phyloP scores from a whole-genome alignment of 2,888 invertebrate species.

The Notodonta dromedarius region DNA sequence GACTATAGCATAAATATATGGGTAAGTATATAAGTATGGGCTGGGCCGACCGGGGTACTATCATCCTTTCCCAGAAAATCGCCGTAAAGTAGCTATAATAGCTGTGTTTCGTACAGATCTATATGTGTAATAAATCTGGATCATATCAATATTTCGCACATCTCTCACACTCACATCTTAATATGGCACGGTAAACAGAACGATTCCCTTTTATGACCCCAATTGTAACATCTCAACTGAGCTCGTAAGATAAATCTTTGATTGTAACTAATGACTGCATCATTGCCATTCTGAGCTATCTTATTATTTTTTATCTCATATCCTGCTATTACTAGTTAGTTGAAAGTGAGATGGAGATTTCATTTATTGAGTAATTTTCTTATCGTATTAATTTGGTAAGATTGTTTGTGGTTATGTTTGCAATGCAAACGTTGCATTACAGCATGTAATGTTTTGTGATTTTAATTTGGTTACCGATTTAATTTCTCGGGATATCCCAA shows the following conservation, averaged over 20 bases:
- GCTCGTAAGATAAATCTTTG: conserved; percentile 32
- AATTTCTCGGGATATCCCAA: too few species aligned
- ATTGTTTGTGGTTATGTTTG: neutral
- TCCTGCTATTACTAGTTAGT: conserved; percentile 30
- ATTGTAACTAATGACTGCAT: conserved; percentile 41
- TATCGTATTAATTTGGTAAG: neutral
- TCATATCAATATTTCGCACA: neutral
- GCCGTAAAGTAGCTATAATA: too few species aligned
- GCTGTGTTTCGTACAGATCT: too few species aligned
- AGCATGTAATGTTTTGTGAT: too few species aligned
- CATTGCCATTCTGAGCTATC: conserved; percentile 23
- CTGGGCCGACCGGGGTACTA: too few species aligned
- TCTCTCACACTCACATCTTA: neutral
- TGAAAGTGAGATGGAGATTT: conserved; percentile 18
- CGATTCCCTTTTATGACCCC: conserved; percentile 21
- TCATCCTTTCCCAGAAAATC: too few species aligned
- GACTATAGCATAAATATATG: too few species aligned
- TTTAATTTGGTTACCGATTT: too few species aligned
- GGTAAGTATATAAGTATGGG: too few species aligned
- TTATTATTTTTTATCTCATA: conserved; percentile 34
- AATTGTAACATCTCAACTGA: conserved; percentile 34
- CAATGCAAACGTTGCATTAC: too few species aligned
- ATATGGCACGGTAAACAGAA: conserved; percentile 14
- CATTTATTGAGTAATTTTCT: conserved; percentile 11
- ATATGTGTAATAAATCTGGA: neutral